Conservation (phyloP, 2,113 vertebrate species). For the Hippocampus mohnikei region DNA sequence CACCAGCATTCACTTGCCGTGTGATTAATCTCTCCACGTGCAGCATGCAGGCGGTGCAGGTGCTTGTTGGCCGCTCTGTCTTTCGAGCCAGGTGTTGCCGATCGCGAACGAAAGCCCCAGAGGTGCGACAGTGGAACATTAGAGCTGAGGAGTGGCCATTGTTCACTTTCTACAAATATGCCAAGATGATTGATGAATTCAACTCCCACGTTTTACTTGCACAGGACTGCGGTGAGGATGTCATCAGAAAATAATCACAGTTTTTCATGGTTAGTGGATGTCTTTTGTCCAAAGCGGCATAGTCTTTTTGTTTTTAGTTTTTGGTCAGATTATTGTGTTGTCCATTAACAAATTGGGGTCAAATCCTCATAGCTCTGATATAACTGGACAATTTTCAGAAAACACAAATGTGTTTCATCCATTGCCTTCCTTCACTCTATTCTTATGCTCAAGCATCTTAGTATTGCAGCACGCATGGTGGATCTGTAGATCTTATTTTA, state of each 20-base stretch:
- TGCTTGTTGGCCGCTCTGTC: constrained; percentile 44
- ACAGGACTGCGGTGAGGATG: constrained; percentile 22
- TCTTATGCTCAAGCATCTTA: no score
- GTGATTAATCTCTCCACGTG: constrained; percentile 59
- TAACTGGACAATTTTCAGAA: no score
- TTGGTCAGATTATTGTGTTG: neutral
- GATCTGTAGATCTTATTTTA: no score
- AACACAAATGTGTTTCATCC: no score
- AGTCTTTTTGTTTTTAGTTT: neutral
- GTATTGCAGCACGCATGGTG: no score
- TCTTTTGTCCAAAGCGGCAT: neutral
- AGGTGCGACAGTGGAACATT: constrained; percentile 39
- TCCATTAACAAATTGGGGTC: neutral
- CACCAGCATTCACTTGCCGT: constrained; percentile 45
- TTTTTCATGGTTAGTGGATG: neutral
- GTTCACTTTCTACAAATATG: constrained; percentile 55
- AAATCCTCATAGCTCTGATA: neutral
- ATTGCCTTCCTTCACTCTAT: no score
- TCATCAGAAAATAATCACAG: constrained; percentile 2
- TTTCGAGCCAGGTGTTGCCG: constrained; percentile 57
- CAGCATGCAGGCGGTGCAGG: constrained; percentile 49
- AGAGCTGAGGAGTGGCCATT: constrained; percentile 40
- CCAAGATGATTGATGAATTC: constrained; percentile 59
- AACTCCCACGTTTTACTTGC: constrained; percentile 23
- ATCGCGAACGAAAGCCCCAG: constrained; percentile 14